Percentiles rank a stretch among this genome's conserved stretches.
phyloP scores from a whole-genome alignment of 92 coral and sea anemone genomes.

The Siderastrea radians region DNA sequence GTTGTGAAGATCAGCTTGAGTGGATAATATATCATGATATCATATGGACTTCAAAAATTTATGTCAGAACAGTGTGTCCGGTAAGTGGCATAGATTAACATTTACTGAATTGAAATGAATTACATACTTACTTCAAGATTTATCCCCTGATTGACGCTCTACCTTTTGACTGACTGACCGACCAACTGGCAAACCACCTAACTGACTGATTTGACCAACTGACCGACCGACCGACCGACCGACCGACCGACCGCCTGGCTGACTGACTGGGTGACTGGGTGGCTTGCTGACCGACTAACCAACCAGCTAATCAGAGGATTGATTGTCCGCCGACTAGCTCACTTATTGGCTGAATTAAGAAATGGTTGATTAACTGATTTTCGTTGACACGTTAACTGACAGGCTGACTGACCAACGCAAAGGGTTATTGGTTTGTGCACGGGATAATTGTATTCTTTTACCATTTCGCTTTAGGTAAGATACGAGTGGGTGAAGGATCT shows the following conservation, averaged over 20 bases:
- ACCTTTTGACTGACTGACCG: too few relatives aligned
- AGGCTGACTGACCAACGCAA: background rate
- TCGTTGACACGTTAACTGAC: too few relatives aligned
- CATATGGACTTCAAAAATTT: constrained; percentile 97
- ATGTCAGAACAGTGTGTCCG: constrained; percentile 92
- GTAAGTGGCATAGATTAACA: constrained; percentile 53
- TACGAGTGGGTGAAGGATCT: constrained; percentile 90
- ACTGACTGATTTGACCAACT: background rate
- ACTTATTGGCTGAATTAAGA: too few relatives aligned
- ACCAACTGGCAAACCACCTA: background rate
- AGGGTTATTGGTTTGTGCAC: background rate
- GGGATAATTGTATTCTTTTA: too few relatives aligned
- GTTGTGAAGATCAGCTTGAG: constrained; percentile 86
- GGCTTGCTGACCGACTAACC: background rate
- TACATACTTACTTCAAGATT: background rate
- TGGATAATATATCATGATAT: constrained; percentile 96
- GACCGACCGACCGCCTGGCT: background rate
- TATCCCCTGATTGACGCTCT: background rate
- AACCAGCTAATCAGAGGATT: too few relatives aligned
- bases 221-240: too few relatives aligned
- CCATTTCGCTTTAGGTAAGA: constrained; percentile 64
- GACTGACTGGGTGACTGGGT: background rate
- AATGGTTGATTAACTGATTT: too few relatives aligned
- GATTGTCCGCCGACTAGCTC: too few relatives aligned
- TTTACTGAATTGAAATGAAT: background rate